Conservation (phyloP, 2,113 vertebrate genomes). For the Aphyosemion australe region DNA sequence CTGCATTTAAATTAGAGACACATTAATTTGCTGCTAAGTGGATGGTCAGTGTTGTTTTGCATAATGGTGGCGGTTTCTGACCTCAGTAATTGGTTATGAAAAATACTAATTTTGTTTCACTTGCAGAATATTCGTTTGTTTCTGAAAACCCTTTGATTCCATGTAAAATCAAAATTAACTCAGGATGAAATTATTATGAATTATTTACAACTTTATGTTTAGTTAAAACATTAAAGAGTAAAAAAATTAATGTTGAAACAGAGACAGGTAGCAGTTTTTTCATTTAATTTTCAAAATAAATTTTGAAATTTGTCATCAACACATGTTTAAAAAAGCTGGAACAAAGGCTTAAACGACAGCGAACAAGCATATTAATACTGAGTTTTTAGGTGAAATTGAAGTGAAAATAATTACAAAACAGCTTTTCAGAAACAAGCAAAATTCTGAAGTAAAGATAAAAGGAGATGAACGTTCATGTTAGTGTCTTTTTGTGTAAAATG, state of each 20-base stretch:
- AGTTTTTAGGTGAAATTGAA: no score
- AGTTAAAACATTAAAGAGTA: neutral
- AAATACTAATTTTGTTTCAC: neutral
- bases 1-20: constrained; percentile 28
- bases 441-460: no score
- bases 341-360: neutral
- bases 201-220: neutral
- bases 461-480: no score
- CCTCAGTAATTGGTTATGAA: neutral
- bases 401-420: no score
- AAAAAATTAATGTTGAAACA: neutral
- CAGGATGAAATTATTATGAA: neutral
- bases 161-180: neutral
- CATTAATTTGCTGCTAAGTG: constrained; percentile 54
- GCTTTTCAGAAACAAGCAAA: no score
- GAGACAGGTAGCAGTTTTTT: neutral
- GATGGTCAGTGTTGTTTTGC: constrained; percentile 39
- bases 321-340: neutral
- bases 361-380: no score
- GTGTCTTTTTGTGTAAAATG: no score
- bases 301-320: neutral
- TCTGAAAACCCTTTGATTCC: neutral
- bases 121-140: neutral
- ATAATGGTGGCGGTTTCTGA: constrained; percentile 2
- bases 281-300: neutral